Evolutionary conservation across 2,113 vertebrate species (phyloP).

Genomic region (Sphaerodactylus townsendi): DNA sequence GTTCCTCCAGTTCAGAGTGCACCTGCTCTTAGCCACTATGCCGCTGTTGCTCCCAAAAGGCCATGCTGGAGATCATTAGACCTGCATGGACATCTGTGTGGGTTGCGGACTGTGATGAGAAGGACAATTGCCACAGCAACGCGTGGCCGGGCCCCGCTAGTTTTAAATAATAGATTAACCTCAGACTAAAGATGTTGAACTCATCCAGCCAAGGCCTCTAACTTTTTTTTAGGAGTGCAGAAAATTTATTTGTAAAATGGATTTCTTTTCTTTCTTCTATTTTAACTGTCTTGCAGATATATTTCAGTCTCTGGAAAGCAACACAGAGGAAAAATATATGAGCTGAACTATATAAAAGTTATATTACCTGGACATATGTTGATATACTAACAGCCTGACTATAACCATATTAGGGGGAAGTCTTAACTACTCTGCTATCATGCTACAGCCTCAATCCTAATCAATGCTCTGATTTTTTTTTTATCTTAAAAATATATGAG

Average conservation of each 20-base stretch:
- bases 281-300: background rate
- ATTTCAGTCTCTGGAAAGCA: background rate
- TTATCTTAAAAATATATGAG: too few relatives aligned
- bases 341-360: background rate
- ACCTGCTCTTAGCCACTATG: too few relatives aligned
- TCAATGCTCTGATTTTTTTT: too few relatives aligned
- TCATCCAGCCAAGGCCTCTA: conserved; percentile 26
- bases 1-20: too few relatives aligned
- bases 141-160: too few relatives aligned
- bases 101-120: too few relatives aligned
- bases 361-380: background rate
- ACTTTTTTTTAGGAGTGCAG: conserved; percentile 25
- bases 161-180: conserved; percentile 62
- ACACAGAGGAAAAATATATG: background rate
- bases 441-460: too few relatives aligned
- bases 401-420: background rate
- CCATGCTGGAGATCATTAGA: too few relatives aligned
- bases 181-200: conserved; percentile 56
- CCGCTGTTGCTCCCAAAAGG: too few relatives aligned
- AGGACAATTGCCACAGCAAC: too few relatives aligned
- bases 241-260: background rate
- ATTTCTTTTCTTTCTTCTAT: background rate
- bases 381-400: background rate
- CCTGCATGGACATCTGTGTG: too few relatives aligned
- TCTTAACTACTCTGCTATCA: too few relatives aligned